Evolutionary conservation across 2,797 vertebrate genomes (phyloP).

Genomic region (Neosilurus mollespiculum): DNA sequence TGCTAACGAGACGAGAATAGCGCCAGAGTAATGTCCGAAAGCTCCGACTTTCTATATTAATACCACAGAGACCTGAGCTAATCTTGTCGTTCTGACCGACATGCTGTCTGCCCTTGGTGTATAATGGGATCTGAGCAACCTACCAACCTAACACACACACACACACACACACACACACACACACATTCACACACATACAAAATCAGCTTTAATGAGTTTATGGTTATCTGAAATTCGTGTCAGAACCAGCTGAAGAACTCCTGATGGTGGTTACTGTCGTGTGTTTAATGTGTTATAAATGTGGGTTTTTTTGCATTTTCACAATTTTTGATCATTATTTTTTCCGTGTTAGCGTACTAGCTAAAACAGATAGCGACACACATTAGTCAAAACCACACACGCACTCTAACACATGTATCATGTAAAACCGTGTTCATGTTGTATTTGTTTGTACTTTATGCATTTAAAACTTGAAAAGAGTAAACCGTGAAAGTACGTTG

Average conservation of each 20-base stretch:
- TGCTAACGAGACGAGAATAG: constrained; percentile 15
- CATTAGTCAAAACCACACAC: no score
- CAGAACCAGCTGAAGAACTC: not conserved
- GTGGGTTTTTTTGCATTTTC: not conserved
- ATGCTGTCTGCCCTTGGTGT: constrained; percentile 67
- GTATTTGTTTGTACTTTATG: not conserved
- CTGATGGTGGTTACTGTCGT: not conserved
- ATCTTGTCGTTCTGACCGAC: constrained; percentile 67
- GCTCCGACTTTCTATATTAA: constrained; percentile 29
- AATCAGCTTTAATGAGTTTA: not conserved
- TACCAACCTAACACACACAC: constrained; percentile 60
- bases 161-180: not conserved
- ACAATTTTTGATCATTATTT: not conserved
- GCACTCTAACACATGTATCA: no score
- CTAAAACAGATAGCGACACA: no score
- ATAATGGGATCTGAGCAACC: constrained; percentile 62
- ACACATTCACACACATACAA: not conserved
- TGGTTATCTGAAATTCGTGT: not conserved
- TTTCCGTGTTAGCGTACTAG: no score
- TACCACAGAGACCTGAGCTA: constrained; percentile 61
- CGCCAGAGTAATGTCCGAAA: constrained; percentile 20
- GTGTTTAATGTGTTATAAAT: not conserved
- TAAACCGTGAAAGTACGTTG: not conserved
- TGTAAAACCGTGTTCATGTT: no score
- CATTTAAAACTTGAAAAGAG: not conserved